A percentile compares a stretch with the other conserved stretches of the same genome.
Conservation (phyloP, 2,113 vertebrate species). For the Leptocoma aspasia region DNA sequence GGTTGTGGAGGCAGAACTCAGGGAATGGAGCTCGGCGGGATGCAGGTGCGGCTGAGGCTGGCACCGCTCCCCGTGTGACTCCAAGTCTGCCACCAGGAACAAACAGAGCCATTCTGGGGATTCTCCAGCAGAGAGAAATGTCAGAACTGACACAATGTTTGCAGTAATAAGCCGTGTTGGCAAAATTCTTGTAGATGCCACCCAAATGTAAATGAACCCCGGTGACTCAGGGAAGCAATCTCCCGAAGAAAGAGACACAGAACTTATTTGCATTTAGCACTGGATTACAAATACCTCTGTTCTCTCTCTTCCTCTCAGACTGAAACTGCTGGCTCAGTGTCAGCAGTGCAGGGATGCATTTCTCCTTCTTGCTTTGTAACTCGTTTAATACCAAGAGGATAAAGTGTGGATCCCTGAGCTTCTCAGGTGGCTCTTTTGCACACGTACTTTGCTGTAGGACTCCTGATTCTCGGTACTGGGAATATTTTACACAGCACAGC, state of each 20-base stretch:
- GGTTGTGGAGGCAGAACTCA: neutral
- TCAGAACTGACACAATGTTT: constrained; percentile 53
- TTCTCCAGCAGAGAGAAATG: constrained; percentile 5
- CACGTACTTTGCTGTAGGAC: neutral
- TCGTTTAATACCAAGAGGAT: neutral
- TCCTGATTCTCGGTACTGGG: neutral
- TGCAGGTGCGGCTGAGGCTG: neutral
- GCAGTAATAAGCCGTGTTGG: constrained; percentile 32
- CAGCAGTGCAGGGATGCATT: neutral
- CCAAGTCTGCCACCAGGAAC: neutral
- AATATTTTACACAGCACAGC: neutral
- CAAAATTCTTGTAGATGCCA: constrained; percentile 36
- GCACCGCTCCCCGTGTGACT: neutral
- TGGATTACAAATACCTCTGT: constrained; percentile 17
- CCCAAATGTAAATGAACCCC: constrained; percentile 37
- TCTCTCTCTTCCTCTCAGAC: neutral
- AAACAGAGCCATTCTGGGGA: neutral
- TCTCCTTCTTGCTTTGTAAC: neutral
- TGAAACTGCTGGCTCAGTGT: neutral
- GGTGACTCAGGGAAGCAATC: constrained; percentile 32
- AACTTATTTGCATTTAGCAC: constrained; percentile 39
- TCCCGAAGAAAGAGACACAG: neutral
- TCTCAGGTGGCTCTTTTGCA: neutral
- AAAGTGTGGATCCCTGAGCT: neutral
- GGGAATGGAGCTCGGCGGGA: neutral